Conservation (phyloP, 2,888 invertebrate genomes). For the Rhagonycha lutea region DNA sequence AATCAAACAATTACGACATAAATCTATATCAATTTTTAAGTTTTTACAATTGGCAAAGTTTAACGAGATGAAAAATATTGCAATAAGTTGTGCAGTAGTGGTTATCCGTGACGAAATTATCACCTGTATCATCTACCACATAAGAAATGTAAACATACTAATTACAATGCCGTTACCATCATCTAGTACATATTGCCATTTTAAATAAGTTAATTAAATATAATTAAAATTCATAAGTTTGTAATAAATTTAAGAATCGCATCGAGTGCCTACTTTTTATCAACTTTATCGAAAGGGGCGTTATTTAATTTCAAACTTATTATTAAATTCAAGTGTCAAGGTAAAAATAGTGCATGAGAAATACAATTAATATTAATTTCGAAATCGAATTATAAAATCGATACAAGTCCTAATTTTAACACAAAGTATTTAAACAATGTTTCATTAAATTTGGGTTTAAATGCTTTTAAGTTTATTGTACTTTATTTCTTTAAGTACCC, state of each 20-base stretch:
- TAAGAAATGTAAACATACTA: neutral
- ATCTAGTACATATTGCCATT: neutral
- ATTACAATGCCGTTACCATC: neutral
- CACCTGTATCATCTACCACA: neutral
- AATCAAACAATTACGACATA: too few relatives aligned
- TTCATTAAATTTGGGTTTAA: neutral
- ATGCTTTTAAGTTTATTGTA: neutral
- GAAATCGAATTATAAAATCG: neutral
- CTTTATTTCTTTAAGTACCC: neutral
- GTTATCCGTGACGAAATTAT: neutral
- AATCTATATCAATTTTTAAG: neutral
- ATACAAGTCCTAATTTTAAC: neutral
- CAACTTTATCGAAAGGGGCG: neutral
- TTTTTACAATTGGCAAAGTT: neutral
- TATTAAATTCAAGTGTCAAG: neutral
- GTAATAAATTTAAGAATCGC: neutral
- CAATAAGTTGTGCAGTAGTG: neutral
- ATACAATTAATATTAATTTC: neutral
- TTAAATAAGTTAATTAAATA: neutral
- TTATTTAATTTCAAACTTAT: neutral
- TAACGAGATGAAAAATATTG: neutral
- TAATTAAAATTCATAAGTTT: neutral
- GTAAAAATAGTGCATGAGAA: neutral
- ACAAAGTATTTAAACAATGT: neutral
- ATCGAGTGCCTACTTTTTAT: neutral